Evolutionary conservation across 1,140 invertebrate species (phyloP).

Genomic region (Drosophila rhopaloa): DNA sequence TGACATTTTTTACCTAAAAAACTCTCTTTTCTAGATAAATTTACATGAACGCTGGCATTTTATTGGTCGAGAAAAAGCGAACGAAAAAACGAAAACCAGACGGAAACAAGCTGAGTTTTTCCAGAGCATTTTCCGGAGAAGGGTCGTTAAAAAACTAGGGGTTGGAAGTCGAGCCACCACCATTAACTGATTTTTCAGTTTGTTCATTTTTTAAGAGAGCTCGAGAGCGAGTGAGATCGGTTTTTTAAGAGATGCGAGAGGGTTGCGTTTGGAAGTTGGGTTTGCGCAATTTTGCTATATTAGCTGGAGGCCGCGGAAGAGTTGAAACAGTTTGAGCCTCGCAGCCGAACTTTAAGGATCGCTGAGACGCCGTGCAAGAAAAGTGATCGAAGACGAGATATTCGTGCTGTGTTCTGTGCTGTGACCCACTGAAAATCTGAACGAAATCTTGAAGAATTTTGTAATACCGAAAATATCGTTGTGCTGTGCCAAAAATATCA

Average conservation of each 20-base stretch:
- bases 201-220: slow-evolving; percentile 55
- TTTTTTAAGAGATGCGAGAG: slow-evolving; percentile 75
- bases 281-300: slow-evolving; percentile 77
- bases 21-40: slow-evolving; percentile 68
- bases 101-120: slow-evolving; percentile 55
- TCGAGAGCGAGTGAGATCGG: slow-evolving; percentile 31
- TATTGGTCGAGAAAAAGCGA: slow-evolving; percentile 73
- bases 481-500: slow-evolving; percentile 43
- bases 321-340: slow-evolving; percentile 83
- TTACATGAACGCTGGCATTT: slow-evolving; percentile 76
- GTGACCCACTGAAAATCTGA: slow-evolving; percentile 30
- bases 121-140: slow-evolving; percentile 56
- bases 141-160: slow-evolving; percentile 48
- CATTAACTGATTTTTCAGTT: neutral
- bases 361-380: slow-evolving; percentile 43
- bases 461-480: slow-evolving; percentile 16
- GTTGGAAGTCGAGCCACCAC: slow-evolving; percentile 30
- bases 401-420: slow-evolving; percentile 37
- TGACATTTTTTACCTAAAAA: slow-evolving; percentile 78
- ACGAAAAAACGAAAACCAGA: slow-evolving; percentile 45
- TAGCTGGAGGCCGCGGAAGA: slow-evolving; percentile 70
- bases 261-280: slow-evolving; percentile 43
- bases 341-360: slow-evolving; percentile 80
- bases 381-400: slow-evolving; percentile 38
- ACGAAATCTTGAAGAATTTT: slow-evolving; percentile 54